Evolutionary conservation across 2,797 vertebrate genomes (phyloP), one percentile per base, ranked within the genome.

Genomic region (Oreortyx pictus): DNA sequence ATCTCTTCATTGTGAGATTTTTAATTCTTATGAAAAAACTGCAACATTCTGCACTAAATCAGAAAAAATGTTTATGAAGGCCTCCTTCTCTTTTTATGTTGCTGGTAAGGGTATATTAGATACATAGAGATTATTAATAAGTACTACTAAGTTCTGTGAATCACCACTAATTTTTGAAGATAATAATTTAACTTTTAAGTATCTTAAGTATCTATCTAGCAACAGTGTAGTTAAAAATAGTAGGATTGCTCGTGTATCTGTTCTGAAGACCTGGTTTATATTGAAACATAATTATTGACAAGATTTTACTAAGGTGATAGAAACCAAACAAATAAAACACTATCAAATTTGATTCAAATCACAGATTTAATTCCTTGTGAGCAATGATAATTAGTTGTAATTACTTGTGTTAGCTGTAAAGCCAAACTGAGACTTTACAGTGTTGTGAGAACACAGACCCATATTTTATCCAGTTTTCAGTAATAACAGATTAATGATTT

Each of bases 301-400:
- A 31, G 67, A 68, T 87, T 90, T 93, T 88, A 76, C 75, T 76
- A 49, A 94, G 57, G 52, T 92, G 8, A 62, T 86, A 60, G 47
- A 25, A 35, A 52, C 39, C 7, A 29, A 52, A 52, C 7, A 37
- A 37, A 37, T n/a, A 10, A 37, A 37, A 37, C 7, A 37, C 14
- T 8, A 14, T 24, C 61, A 39, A 10, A 29, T 52, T 27, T 65
- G 5, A 76, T 79, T 24, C 76, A 52, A 87, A 73, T 9, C 37
- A 65, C 37, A 52, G 16, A 76, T 79, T 86, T 89, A 78, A 74
- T 90, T 92, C 49, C 22, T 91, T 90, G 82, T 72, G 24, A 90
- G 23, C 10, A 47, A n/a, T 62, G n/a, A 66, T 68, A 81, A 54
- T 56, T 81, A 84, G 68, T 77, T 46, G 14, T 71, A 79, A 90